These are phyloP conservation scores for Epizoanthus rinbou DNA, from an alignment of 92 coral and sea anemone genomes.

Conservation along the genomic window DNA sequence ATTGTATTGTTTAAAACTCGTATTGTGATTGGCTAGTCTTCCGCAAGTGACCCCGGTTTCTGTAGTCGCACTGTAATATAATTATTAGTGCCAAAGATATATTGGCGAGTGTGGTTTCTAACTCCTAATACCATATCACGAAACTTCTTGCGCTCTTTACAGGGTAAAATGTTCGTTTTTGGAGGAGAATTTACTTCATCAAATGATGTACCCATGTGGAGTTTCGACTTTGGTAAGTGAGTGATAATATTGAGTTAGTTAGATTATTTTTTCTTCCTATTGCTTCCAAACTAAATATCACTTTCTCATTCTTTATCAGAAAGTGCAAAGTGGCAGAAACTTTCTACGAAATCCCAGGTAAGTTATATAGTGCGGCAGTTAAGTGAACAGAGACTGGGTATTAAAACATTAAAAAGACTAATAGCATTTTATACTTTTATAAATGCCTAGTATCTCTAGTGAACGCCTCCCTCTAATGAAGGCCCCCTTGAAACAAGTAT, in stretches of 20 bases:
- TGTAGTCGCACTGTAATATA: no score
- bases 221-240: conserved; percentile 81
- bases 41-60: no score
- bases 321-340: conserved; percentile 34
- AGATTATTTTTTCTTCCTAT: background rate
- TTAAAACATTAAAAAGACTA: no score
- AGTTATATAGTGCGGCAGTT: background rate
- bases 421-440: no score
- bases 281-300: background rate
- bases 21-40: no score
- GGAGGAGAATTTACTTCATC: conserved; percentile 96
- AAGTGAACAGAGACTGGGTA: background rate
- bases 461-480: no score
- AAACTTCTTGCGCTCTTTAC: conserved; percentile 10
- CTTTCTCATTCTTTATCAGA: conserved; percentile 4
- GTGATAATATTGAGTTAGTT: background rate
- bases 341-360: conserved; percentile 29
- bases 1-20: no score
- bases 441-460: no score
- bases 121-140: no score
- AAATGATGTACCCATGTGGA: conserved; percentile 87
- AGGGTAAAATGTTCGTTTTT: conserved; percentile 89
- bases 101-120: no score
- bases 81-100: no score
- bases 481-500: no score